A percentile compares a stretch with the other conserved stretches of the same genome.
These are phyloP conservation scores for Galeruca laticollis DNA, from an alignment of 2,888 invertebrate species.

Conservation along the genomic window DNA sequence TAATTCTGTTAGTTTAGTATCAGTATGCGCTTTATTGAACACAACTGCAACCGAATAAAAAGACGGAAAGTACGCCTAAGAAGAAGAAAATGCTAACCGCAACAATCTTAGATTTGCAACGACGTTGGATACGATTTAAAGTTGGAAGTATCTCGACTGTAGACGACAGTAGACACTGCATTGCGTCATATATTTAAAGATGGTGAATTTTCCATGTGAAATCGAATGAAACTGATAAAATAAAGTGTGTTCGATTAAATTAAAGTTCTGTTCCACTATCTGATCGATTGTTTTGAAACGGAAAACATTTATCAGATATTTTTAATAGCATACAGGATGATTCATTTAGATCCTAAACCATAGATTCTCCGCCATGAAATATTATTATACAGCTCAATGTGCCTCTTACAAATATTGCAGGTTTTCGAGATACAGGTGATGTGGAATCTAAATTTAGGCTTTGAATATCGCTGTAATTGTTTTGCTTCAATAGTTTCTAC, in stretches of 20 bases:
- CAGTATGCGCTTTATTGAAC: constrained; percentile 37
- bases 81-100: constrained; percentile 25
- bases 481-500: no score
- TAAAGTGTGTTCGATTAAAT: neutral
- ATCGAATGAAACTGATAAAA: neutral
- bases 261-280: neutral
- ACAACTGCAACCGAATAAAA: constrained; percentile 28
- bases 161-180: constrained; percentile 55
- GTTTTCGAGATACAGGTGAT: no score
- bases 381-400: no score
- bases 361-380: no score
- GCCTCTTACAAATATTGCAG: no score
- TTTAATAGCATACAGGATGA: no score
- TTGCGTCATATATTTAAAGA: constrained; percentile 63
- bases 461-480: no score
- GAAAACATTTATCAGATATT: no score
- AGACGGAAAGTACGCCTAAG: neutral
- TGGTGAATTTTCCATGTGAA: constrained; percentile 48
- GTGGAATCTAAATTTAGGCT: no score
- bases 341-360: no score
- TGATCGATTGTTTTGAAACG: no score
- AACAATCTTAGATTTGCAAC: constrained; percentile 41
- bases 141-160: constrained; percentile 49
- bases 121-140: constrained; percentile 35
- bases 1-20: constrained; percentile 36